Conservation (phyloP, 1,140 invertebrate genomes). For the Hylyphantes graminicola region DNA sequence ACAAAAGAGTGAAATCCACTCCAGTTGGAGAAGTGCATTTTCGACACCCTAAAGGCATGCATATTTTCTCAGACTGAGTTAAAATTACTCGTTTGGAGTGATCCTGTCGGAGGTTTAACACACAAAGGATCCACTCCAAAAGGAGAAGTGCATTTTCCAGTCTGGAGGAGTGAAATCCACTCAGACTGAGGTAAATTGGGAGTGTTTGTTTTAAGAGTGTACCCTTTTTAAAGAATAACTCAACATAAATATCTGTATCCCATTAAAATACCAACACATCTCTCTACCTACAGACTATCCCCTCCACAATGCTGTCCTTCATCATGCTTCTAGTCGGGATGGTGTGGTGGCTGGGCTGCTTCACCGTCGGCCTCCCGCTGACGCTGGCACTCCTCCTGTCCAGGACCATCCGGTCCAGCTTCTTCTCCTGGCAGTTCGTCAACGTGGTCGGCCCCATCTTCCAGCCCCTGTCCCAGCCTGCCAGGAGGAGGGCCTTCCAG, state of each 20-base stretch:
- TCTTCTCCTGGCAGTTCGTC: background rate
- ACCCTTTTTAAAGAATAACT: no score
- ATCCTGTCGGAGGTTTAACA: no score
- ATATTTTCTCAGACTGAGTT: no score
- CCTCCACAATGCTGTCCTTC: background rate
- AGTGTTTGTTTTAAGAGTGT: no score
- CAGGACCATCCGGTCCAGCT: background rate
- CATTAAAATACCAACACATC: background rate
- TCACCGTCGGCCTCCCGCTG: background rate
- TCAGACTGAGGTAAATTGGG: no score
- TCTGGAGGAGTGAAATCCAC: no score
- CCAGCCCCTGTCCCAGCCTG: background rate
- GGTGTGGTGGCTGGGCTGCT: constrained; percentile 9
- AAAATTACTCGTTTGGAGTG: no score
- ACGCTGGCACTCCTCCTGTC: background rate
- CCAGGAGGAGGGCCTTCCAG: constrained; percentile 18
- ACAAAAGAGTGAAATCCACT: no score
- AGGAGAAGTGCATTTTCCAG: no score
- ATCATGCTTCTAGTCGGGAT: background rate
- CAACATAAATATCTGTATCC: background rate
- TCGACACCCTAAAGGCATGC: no score
- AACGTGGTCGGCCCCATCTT: constrained; percentile 7
- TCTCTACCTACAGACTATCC: background rate
- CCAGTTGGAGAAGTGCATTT: no score
- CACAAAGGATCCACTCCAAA: no score